Evolutionary conservation across 1,140 invertebrate genomes (phyloP).

Genomic region (Pogonomyrmex barbatus): DNA sequence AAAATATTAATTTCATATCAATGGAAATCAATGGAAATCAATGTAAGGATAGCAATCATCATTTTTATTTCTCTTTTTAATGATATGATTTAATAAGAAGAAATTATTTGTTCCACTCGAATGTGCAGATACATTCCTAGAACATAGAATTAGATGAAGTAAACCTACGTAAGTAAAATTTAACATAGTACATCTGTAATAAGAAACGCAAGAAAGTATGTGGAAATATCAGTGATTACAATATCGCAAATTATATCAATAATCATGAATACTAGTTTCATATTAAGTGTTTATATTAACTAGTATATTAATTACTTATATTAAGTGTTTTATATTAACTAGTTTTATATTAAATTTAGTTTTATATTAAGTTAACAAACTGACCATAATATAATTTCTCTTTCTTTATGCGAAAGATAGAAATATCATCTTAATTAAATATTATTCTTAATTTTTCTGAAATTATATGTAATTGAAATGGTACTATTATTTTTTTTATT

Average conservation of each 20-base stretch:
- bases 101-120: conserved; percentile 36
- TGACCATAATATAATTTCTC: background rate
- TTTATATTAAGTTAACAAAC: background rate
- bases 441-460: conserved; percentile 15
- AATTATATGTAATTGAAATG: conserved; percentile 10
- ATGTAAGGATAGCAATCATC: background rate
- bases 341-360: background rate
- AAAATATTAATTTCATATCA: background rate
- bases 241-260: background rate
- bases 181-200: background rate
- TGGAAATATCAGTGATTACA: background rate
- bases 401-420: background rate
- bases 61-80: conserved; percentile 26
- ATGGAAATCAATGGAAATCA: background rate
- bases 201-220: background rate
- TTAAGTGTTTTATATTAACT: too few relatives aligned
- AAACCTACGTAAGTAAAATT: background rate
- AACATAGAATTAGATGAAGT: background rate
- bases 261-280: background rate
- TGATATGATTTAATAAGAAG: background rate
- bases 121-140: background rate
- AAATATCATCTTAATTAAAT: background rate
- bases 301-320: too few relatives aligned
- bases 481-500: background rate
- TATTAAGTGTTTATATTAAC: too few relatives aligned